Evolutionary conservation across 37 sponge, comb jelly and placozoan species (phyloP).

Genomic region (Chondrilla cf. caribensis): DNA sequence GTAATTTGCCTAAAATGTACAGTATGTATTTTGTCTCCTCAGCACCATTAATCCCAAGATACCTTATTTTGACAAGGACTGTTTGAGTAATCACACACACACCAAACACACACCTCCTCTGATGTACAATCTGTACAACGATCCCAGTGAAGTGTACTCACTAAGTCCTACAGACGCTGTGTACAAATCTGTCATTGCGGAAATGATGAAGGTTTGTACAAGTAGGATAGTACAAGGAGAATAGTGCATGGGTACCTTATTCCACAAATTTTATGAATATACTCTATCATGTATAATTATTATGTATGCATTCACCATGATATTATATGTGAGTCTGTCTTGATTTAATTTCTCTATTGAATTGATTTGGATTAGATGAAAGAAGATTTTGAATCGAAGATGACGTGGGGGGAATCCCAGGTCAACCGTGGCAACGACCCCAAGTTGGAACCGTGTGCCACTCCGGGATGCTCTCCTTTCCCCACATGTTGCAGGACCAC

Average conservation of each 20-base stretch:
- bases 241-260: no score
- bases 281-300: no score
- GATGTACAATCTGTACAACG: slow-evolving; percentile 47
- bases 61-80: slow-evolving; percentile 34
- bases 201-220: no score
- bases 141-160: slow-evolving; percentile 46
- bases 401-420: slow-evolving; percentile 28
- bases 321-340: no score
- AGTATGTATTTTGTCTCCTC: no score
- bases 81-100: slow-evolving; percentile 25
- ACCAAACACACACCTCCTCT: slow-evolving; percentile 46
- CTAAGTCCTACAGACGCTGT: slow-evolving; percentile 23
- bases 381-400: slow-evolving; percentile 6
- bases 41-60: no score
- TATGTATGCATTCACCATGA: no score
- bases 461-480: slow-evolving; percentile 25
- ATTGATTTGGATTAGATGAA: no score
- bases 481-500: slow-evolving; percentile 26
- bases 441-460: slow-evolving; percentile 18
- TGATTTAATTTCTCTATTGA: no score
- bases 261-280: no score
- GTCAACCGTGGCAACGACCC: neutral
- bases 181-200: neutral
- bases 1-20: no score
- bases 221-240: no score